Evolutionary conservation across 2,888 invertebrate species (phyloP).

Genomic region (Phorcus lineatus): DNA sequence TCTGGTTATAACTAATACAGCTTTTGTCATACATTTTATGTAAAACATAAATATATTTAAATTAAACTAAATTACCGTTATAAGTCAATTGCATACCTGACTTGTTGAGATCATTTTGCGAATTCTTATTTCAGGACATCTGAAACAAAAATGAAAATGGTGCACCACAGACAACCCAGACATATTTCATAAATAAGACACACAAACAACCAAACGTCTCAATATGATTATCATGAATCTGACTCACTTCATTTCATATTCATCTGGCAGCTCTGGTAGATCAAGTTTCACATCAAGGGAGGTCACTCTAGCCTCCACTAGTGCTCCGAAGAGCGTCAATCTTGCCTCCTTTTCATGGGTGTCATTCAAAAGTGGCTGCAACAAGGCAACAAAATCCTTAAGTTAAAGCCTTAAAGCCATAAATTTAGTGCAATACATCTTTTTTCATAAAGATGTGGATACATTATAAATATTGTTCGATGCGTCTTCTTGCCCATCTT

Average conservation of each 20-base stretch:
- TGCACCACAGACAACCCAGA: too few relatives aligned
- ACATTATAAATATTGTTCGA: too few relatives aligned
- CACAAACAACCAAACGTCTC: too few relatives aligned
- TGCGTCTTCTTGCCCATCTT: too few relatives aligned
- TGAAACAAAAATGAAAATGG: slow-evolving; percentile 31
- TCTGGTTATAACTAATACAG: too few relatives aligned
- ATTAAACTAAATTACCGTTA: not conserved
- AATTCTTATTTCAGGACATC: slow-evolving; percentile 53
- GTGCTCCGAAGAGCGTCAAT: slow-evolving; percentile 63
- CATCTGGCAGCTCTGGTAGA: slow-evolving; percentile 63
- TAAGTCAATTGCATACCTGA: slow-evolving; percentile 23
- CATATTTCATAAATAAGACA: too few relatives aligned
- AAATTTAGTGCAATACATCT: too few relatives aligned
- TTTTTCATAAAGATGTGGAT: too few relatives aligned
- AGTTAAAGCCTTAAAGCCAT: too few relatives aligned
- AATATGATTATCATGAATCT: not conserved
- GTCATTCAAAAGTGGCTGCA: slow-evolving; percentile 56
- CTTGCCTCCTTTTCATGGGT: slow-evolving; percentile 55
- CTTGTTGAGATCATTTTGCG: slow-evolving; percentile 42
- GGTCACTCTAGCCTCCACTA: slow-evolving; percentile 55
- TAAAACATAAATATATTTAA: too few relatives aligned
- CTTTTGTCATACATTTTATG: too few relatives aligned
- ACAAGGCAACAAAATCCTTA: not conserved
- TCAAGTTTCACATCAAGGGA: slow-evolving; percentile 58
- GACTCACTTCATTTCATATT: slow-evolving; percentile 30